These are phyloP conservation scores for Chionomys nivalis DNA, from an alignment of 2,113 vertebrate species.

Conservation along the genomic window DNA sequence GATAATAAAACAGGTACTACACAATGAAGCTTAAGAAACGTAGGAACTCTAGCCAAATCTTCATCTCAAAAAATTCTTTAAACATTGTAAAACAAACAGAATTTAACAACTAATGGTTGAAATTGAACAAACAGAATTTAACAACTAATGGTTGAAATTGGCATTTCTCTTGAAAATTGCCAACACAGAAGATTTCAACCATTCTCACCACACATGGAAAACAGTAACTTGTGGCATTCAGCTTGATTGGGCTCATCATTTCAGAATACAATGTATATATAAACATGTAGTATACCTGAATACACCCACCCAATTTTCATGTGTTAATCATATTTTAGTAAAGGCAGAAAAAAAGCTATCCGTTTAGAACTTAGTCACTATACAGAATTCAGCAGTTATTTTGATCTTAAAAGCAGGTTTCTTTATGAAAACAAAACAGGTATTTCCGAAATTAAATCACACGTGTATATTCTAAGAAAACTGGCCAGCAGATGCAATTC, in stretches of 20 bases:
- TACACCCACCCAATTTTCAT: background rate
- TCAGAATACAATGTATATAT: background rate
- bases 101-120: slow-evolving; percentile 7
- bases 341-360: background rate
- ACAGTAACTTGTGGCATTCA: background rate
- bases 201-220: background rate
- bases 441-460: slow-evolving; percentile 7
- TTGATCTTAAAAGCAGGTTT: background rate
- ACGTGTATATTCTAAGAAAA: background rate
- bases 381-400: background rate
- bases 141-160: background rate
- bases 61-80: background rate
- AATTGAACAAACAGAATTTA: slow-evolving; percentile 27
- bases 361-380: background rate
- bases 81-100: background rate
- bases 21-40: background rate
- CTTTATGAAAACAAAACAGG: no score
- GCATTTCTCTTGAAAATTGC: background rate
- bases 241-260: background rate
- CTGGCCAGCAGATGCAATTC: background rate
- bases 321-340: background rate
- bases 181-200: background rate
- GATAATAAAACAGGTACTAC: background rate
- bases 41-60: slow-evolving; percentile 11
- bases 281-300: background rate